Evolutionary conservation across 1,140 invertebrate species (phyloP).

Genomic region (Babylonia areolata): DNA sequence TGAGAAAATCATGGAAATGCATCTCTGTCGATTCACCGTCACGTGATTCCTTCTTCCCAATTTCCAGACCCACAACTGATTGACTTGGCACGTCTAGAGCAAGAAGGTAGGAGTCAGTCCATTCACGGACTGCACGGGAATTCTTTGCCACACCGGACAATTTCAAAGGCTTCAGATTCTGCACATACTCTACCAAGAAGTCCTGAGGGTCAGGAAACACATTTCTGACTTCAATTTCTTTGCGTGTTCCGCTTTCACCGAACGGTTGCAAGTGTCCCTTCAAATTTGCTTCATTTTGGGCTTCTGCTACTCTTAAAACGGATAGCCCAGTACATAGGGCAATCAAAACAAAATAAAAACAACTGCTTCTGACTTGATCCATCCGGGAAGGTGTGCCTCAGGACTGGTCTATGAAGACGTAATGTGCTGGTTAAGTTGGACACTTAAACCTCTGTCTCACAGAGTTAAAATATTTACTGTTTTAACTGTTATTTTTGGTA

Average conservation of each 20-base stretch:
- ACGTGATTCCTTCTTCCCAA: conserved; percentile 69
- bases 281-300: background rate
- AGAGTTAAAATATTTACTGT: too few species aligned
- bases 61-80: conserved; percentile 63
- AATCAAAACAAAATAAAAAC: background rate
- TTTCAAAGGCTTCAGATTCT: conserved; percentile 58
- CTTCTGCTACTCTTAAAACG: background rate
- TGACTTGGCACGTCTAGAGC: conserved; percentile 50
- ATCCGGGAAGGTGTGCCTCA: background rate
- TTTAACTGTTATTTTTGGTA: too few species aligned
- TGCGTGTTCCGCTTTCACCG: conserved; percentile 57
- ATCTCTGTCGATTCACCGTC: conserved; percentile 52
- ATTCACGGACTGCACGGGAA: conserved; percentile 64
- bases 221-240: conserved; percentile 57
- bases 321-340: background rate
- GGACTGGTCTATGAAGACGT: too few species aligned
- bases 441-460: too few species aligned
- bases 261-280: conserved; percentile 67
- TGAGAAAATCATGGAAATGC: conserved; percentile 69
- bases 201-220: conserved; percentile 56
- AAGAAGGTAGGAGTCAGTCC: conserved; percentile 72
- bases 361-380: background rate
- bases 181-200: conserved; percentile 68
- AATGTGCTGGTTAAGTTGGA: too few species aligned
- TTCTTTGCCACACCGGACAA: conserved; percentile 65